phyloP scores from a whole-genome alignment of 2,888 invertebrate genomes.

The Cabera pusaria region DNA sequence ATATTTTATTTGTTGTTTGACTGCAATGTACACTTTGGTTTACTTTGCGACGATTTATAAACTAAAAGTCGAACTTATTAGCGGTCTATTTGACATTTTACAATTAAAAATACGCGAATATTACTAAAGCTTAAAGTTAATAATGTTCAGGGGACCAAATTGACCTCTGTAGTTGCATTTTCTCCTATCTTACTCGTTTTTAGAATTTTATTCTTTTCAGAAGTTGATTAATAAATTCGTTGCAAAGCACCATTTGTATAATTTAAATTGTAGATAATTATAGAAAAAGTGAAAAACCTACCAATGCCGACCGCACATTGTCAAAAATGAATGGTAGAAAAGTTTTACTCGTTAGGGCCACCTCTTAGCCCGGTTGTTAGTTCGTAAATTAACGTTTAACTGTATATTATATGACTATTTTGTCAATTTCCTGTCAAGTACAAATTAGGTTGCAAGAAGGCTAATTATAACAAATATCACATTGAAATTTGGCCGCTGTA shows the following conservation, averaged over 20 bases:
- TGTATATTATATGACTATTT: too few relatives aligned
- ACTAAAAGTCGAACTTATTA: slow-evolving; percentile 18
- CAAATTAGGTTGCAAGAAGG: too few relatives aligned
- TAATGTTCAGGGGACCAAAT: slow-evolving; percentile 45
- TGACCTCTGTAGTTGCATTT: slow-evolving; percentile 42
- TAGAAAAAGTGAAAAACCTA: too few relatives aligned
- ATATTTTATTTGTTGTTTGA: slow-evolving; percentile 42
- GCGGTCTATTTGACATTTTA: slow-evolving; percentile 9
- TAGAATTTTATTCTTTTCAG: slow-evolving; percentile 1
- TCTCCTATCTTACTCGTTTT: slow-evolving; percentile 4
- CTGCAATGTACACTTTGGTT: slow-evolving; percentile 41
- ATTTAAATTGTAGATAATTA: too few relatives aligned
- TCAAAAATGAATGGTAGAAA: too few relatives aligned
- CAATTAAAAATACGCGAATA: slow-evolving; percentile 19
- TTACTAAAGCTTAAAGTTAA: slow-evolving; percentile 28
- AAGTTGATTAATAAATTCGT: slow-evolving; percentile 29
- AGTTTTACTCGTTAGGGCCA: too few relatives aligned
- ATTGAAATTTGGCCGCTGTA: too few relatives aligned
- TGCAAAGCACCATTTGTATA: slow-evolving; percentile 43
- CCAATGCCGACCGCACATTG: too few relatives aligned
- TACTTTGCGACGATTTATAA: slow-evolving; percentile 34
- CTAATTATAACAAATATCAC: too few relatives aligned
- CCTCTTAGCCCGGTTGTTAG: too few relatives aligned
- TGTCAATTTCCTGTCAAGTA: too few relatives aligned
- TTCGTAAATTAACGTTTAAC: too few relatives aligned